Base-by-base conservation (phyloP, 2,113 vertebrate genomes). In the Datnioides undecimradiatus region DNA sequence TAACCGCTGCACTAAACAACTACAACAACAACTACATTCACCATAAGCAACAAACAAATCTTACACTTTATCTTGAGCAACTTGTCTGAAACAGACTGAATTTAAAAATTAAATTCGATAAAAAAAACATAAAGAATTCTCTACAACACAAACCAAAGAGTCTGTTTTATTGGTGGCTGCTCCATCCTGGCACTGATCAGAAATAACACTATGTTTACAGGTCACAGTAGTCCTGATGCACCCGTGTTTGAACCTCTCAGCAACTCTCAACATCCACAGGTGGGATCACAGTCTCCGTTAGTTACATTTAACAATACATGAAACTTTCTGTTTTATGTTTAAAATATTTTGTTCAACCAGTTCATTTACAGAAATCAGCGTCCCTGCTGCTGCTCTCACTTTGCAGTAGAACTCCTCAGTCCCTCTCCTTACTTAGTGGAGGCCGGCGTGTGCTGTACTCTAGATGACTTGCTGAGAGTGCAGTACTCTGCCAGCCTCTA, bases 391-490 rank as follows among this genome's bases (percentile, higher is more conserved):
- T 0, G 13, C 25, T 52, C 40, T 83, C 65, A 69, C 55, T 75
- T 52, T 62, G 72, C 12, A 72, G 64, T 33, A 23, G 60, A 79
- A 80, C 67, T 82, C 74, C 73, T 59, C 38, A 66, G 23, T 33
- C 23, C 46, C 6, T 57, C 46, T 68, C 52, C 27, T 52, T 33
- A 48, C 59, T 87, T 77, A 73, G 55, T 59, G 52, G 57, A 55
- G 52, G 57, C 73, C 38, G 3, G 85, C 65, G 48, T 79, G 69
- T 65, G 81, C 60, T 86, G 65, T 71, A 65, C 89, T 86, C 65
- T 4, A 4, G 72, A 64, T 80, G 86, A 91, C 82, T 89, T 91
- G 91, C 92, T 93, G 92, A 92, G 83, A 69, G 66, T 65, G 89
- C 91, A 91, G 83, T 77, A 66, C 68, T 78, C 27, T 64, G 70